phyloP scores from a whole-genome alignment of 1,140 invertebrate genomes.

The Drosophila tristis region DNA sequence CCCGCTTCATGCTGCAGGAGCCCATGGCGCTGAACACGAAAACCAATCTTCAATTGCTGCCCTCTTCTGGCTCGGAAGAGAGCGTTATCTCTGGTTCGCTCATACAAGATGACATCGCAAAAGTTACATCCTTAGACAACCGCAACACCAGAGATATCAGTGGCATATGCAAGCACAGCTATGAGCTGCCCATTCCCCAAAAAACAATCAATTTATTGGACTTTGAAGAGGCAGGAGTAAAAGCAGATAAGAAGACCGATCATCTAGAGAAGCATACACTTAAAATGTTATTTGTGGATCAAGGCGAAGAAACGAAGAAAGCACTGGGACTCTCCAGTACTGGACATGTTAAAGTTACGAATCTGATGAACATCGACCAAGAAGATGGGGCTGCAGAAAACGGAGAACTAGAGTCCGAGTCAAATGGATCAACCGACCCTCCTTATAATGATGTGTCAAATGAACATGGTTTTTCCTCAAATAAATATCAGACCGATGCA shows the following conservation, averaged over 20 bases:
- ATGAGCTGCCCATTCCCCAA: neutral
- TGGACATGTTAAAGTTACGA: no score
- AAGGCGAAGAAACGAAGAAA: no score
- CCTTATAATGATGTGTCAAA: conserved; percentile 32
- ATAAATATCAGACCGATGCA: conserved; percentile 53
- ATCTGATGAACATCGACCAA: no score
- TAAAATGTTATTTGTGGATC: neutral
- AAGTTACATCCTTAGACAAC: conserved; percentile 21
- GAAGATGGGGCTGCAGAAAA: neutral
- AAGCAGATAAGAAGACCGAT: neutral
- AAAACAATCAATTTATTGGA: neutral
- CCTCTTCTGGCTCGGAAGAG: conserved; percentile 11
- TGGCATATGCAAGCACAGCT: neutral
- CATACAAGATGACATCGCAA: conserved; percentile 12
- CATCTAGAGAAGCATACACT: neutral
- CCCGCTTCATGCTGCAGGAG: conserved; percentile 30
- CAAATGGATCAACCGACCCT: neutral
- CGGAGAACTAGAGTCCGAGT: neutral
- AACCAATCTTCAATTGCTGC: conserved; percentile 9
- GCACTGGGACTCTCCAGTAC: no score
- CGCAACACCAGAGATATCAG: conserved; percentile 27
- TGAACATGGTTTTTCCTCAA: conserved; percentile 43
- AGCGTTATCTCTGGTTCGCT: conserved; percentile 5
- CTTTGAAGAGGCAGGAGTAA: neutral
- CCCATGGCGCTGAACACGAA: conserved; percentile 30